A percentile compares a stretch with the other conserved stretches of the same genome.
These are phyloP conservation scores for Caerostris darwini DNA, from an alignment of 1,140 invertebrate genomes.

Conservation along the genomic window DNA sequence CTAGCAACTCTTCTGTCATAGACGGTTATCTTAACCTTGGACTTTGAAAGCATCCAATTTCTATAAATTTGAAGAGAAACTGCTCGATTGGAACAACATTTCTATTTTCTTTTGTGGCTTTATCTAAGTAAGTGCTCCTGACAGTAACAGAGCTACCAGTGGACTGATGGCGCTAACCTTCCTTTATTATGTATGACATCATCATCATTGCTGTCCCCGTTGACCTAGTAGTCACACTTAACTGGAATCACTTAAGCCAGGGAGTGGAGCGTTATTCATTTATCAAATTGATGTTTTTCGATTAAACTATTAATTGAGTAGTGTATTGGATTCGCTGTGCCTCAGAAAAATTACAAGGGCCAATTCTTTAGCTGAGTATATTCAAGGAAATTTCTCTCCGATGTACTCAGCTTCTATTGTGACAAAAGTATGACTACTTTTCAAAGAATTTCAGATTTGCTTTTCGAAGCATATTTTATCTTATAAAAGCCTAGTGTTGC, in stretches of 20 bases:
- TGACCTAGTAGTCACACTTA: conserved; percentile 52
- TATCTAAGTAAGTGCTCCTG: not conserved
- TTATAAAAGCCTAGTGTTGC: too few relatives aligned
- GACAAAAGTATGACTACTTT: too few relatives aligned
- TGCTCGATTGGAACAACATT: not conserved
- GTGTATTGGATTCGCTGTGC: not conserved
- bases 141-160: conserved; percentile 3
- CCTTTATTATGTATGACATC: conserved; percentile 45
- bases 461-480: too few relatives aligned
- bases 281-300: not conserved
- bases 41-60: not conserved
- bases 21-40: not conserved
- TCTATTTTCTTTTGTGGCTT: not conserved
- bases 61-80: not conserved
- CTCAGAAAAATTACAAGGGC: not conserved
- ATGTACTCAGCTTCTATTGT: too few relatives aligned
- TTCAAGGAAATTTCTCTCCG: too few relatives aligned
- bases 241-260: conserved; percentile 20
- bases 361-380: not conserved
- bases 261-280: conserved; percentile 31
- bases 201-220: not conserved
- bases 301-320: not conserved
- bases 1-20: not conserved
- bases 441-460: too few relatives aligned
- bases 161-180: conserved; percentile 3